A percentile compares a stretch with the other conserved stretches of the same genome.
phyloP scores from a whole-genome alignment of 2,113 vertebrate species.

The Ariopsis seemanni region DNA sequence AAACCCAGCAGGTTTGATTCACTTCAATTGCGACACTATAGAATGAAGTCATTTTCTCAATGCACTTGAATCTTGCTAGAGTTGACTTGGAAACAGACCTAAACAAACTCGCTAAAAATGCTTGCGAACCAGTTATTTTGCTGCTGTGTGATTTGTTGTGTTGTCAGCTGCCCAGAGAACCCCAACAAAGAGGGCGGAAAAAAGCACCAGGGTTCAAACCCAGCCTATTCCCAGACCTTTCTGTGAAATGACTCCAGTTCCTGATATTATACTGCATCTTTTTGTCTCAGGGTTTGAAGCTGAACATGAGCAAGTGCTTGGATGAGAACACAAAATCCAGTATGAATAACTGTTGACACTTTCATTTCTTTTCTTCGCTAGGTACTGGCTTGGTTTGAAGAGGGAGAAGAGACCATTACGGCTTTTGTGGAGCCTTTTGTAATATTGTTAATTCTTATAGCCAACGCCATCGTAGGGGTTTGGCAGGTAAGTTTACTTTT shows the following conservation, averaged over 20 bases:
- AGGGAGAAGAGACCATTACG: constrained; percentile 96
- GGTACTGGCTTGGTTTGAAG: constrained; percentile 98
- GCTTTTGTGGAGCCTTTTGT: constrained; percentile 99
- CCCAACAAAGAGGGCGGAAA: not conserved
- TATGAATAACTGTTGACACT: not conserved
- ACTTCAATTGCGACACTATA: not conserved
- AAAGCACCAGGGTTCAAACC: not conserved
- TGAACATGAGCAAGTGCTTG: not conserved
- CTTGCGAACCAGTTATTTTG: not conserved
- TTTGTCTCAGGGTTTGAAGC: not conserved
- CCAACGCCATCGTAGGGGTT: constrained; percentile 96
- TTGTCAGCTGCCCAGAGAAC: not conserved
- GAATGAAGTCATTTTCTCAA: not conserved
- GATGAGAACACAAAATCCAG: not conserved
- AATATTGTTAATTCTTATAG: constrained; percentile 96
- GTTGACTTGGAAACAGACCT: not conserved
- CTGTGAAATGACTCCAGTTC: not conserved
- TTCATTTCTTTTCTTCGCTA: constrained; percentile 61
- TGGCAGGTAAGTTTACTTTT: constrained; percentile 86
- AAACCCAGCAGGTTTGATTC: not conserved
- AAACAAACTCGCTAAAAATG: not conserved
- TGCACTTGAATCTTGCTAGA: not conserved
- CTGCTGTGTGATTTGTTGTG: not conserved
- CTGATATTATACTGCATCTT: not conserved
- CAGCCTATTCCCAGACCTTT: not conserved